phyloP scores from a whole-genome alignment of 2,797 vertebrate species.

The Thamnophis elegans region DNA sequence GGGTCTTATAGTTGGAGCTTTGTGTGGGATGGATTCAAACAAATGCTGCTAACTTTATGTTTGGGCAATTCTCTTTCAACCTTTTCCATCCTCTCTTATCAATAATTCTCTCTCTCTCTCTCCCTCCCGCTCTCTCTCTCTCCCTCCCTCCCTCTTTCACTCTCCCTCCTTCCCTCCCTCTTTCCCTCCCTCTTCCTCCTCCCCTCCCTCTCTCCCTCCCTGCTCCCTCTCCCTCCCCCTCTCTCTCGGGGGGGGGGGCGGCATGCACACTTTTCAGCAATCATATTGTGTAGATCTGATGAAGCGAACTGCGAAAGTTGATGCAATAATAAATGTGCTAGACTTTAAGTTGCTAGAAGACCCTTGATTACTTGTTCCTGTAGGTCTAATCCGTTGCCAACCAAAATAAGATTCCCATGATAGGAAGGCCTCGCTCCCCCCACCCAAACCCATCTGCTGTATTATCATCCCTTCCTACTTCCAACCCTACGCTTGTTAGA shows the following conservation, averaged over 20 bases:
- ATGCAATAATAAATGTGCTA: neutral
- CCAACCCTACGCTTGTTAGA: neutral
- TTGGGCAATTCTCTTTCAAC: neutral
- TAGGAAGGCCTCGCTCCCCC: neutral
- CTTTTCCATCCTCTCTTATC: neutral
- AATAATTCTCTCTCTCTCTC: neutral
- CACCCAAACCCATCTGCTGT: neutral
- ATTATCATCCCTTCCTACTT: neutral
- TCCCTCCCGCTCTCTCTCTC: neutral
- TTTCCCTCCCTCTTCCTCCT: too few species aligned
- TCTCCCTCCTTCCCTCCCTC: too few species aligned
- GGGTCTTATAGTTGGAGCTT: neutral
- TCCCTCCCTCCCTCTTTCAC: neutral
- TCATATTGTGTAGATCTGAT: neutral
- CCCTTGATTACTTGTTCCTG: neutral
- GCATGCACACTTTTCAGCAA: neutral
- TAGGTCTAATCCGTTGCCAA: neutral
- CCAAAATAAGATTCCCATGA: neutral
- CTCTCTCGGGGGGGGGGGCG: too few species aligned
- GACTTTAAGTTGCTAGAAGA: neutral
- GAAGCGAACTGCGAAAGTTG: neutral
- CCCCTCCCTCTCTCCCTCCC: too few species aligned
- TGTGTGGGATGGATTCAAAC: neutral
- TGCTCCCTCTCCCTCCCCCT: too few species aligned
- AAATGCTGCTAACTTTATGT: neutral